Evolutionary conservation across 2,888 invertebrate genomes (phyloP), one percentile per base, ranked within the genome.

Genomic region (Argyra leucocephala): DNA sequence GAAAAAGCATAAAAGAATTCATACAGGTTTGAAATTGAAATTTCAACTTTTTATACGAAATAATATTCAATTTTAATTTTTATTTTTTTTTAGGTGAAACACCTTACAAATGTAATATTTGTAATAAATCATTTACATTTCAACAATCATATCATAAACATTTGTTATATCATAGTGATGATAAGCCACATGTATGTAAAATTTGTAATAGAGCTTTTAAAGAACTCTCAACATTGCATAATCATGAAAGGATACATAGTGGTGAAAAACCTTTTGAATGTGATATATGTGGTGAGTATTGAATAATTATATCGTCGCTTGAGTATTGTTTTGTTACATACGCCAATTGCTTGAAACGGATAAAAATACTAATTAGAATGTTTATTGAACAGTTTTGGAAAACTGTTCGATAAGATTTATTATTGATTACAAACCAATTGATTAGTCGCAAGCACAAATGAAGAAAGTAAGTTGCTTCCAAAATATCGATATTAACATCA

Each of bases 131-230:
- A 15, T 93, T 93, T 78, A 92, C 92, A 63, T 93, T 93, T 80
- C 93, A 93, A 80, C 93, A 93, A 74, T 92, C 92, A 0, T 92
- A 90, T 78, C 92, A 92, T 77, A 93, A 93, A 75, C 93, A 93
- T 79, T 84, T 91, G 74, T 81, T 92, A 63, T 93, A 93, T 75
- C 93, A 93, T 75, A 90, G 89, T 67, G 89, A 91, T 73, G 91
- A 92, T 72, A 92, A 92, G 73, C 92, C 92, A 0, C 86, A 88
- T 57, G 83, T 84, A 2, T 92, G 92, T 73, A 81, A 76, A 63
- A 88, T 87, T 71, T 93, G 93, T 75, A 90, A 91, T 0, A 83
- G 91, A 68, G 86, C 91, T 31, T 93, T 93, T 75, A 93, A 92
- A 75, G 93, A 93, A 77, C 81, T 92, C 26, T 92, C 92, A 2